phyloP scores from a whole-genome alignment of 1,140 invertebrate genomes.

The Macrobrachium rosenbergii region DNA sequence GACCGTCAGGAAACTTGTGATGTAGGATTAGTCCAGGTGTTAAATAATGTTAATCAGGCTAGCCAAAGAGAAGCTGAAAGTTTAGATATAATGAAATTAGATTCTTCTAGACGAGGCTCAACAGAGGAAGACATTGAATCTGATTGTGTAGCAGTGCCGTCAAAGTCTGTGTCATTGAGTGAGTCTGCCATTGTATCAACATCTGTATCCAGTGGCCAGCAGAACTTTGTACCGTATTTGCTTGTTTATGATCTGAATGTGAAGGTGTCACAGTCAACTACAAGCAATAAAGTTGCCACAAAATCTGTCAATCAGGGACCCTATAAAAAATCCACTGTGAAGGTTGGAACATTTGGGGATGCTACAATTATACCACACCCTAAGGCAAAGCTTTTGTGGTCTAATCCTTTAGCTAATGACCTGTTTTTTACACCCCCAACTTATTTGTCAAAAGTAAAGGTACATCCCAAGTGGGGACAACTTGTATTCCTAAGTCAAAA shows the following conservation, averaged over 20 bases:
- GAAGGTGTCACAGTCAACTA: conserved; percentile 16
- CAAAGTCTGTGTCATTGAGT: conserved; percentile 37
- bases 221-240: conserved; percentile 62
- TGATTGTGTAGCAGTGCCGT: conserved; percentile 33
- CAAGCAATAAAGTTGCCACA: conserved; percentile 43
- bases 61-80: conserved; percentile 70
- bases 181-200: conserved; percentile 31
- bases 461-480: conserved; percentile 34
- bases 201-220: conserved; percentile 36
- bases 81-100: conserved; percentile 72
- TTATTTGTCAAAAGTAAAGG: conserved; percentile 54
- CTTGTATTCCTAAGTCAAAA: conserved; percentile 41
- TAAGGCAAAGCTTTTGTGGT: conserved; percentile 48
- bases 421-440: conserved; percentile 52
- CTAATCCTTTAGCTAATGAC: conserved; percentile 42
- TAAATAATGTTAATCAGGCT: conserved; percentile 77
- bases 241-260: conserved; percentile 58
- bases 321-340: conserved; percentile 59
- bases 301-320: conserved; percentile 49
- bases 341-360: conserved; percentile 49
- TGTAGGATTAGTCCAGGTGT: conserved; percentile 73
- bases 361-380: conserved; percentile 35
- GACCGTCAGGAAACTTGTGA: conserved; percentile 50
- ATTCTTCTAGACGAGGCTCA: conserved; percentile 47
- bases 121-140: conserved; percentile 41